A percentile compares a stretch with the other conserved stretches of the same genome.
Evolutionary conservation across 2,888 invertebrate genomes (phyloP).

Genomic region (Choristoneura rosaceana): DNA sequence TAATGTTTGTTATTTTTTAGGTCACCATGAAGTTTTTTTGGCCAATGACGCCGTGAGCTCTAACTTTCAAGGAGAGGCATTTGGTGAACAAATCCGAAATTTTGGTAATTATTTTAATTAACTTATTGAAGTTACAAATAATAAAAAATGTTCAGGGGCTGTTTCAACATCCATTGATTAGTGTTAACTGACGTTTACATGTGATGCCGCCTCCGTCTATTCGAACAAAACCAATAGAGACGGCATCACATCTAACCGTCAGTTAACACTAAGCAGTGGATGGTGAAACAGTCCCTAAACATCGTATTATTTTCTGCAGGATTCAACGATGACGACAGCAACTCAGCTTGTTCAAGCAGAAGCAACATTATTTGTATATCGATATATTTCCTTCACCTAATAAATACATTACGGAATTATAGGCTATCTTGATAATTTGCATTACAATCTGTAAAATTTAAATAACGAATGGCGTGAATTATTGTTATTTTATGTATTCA

Average conservation of each 20-base stretch:
- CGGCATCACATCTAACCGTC: too few species aligned
- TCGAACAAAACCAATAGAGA: too few species aligned
- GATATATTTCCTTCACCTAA: constrained; percentile 14
- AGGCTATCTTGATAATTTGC: constrained; percentile 50
- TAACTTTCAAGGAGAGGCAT: constrained; percentile 80
- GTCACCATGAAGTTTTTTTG: constrained; percentile 67
- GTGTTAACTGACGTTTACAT: too few species aligned
- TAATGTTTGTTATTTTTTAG: constrained; percentile 53
- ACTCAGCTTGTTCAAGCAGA: constrained; percentile 51
- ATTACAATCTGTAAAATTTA: constrained; percentile 3
- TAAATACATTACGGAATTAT: constrained; percentile 50
- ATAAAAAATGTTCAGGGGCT: background rate
- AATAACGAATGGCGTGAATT: background rate
- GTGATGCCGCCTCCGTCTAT: too few species aligned
- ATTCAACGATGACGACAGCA: constrained; percentile 66
- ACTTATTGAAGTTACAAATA: background rate
- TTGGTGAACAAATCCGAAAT: constrained; percentile 76
- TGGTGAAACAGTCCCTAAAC: too few species aligned
- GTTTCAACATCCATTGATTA: too few species aligned
- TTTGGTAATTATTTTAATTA: constrained; percentile 65
- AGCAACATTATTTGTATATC: constrained; percentile 16
- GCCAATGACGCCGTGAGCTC: constrained; percentile 75
- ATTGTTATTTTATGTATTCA: constrained; percentile 46
- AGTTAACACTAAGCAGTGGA: too few species aligned
- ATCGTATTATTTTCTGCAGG: constrained; percentile 58